A percentile compares a stretch with the other conserved stretches of the same genome.
Conservation (phyloP, 1,140 invertebrate species). For the Scylla paramamosain region DNA sequence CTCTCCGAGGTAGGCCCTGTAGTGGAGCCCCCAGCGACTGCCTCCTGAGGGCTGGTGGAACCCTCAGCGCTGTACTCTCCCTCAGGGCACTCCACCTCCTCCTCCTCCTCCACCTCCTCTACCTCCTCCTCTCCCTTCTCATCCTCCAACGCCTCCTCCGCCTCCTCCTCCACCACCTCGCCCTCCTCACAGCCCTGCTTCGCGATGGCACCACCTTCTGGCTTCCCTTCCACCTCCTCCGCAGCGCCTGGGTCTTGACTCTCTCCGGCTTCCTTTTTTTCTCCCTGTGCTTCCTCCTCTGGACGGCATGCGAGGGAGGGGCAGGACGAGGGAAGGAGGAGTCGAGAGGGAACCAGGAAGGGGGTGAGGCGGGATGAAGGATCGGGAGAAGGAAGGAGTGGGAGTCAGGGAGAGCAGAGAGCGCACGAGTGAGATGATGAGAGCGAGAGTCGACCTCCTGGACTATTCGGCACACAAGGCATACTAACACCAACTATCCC, state of each 20-base stretch:
- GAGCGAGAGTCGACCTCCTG: constrained; percentile 54
- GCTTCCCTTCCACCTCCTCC: constrained; percentile 58
- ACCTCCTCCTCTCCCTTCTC: constrained; percentile 54
- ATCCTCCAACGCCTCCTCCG: constrained; percentile 34
- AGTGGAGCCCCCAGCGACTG: constrained; percentile 50
- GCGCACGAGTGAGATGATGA: constrained; percentile 66
- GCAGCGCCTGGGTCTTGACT: constrained; percentile 35
- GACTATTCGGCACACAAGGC: constrained; percentile 53
- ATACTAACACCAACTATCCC: constrained; percentile 60
- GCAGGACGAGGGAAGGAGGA: constrained; percentile 51
- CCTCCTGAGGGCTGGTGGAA: constrained; percentile 55
- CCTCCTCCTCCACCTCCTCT: constrained; percentile 58
- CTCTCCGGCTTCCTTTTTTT: constrained; percentile 56
- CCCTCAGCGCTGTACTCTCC: constrained; percentile 71
- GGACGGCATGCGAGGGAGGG: constrained; percentile 68
- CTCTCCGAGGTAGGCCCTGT: constrained; percentile 59
- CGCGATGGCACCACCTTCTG: constrained; percentile 34
- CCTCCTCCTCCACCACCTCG: constrained; percentile 64
- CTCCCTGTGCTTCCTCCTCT: constrained; percentile 69
- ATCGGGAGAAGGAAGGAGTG: constrained; percentile 44
- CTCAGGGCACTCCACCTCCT: constrained; percentile 69
- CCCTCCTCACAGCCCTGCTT: constrained; percentile 58
- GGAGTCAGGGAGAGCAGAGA: constrained; percentile 64
- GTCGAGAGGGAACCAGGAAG: background rate
- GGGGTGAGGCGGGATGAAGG: constrained; percentile 35